phyloP scores from a whole-genome alignment of 2,888 invertebrate species.

The Gastrophysa polygoni region DNA sequence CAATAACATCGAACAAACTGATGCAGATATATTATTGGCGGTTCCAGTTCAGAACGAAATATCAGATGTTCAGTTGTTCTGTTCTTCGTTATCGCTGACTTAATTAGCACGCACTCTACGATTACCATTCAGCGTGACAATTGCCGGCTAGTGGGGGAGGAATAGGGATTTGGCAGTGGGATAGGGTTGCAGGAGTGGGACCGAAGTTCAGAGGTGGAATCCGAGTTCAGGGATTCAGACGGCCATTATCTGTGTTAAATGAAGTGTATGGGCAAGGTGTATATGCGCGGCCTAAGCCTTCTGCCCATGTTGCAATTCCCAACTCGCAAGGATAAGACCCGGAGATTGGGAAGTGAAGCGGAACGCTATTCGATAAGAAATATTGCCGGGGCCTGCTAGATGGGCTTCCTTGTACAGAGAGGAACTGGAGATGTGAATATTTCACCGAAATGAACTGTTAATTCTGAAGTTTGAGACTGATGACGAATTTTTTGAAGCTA shows the following conservation, averaged over 20 bases:
- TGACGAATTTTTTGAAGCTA: too few relatives aligned
- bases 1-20: too few relatives aligned
- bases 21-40: too few relatives aligned
- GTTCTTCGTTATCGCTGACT: slow-evolving; percentile 54
- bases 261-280: slow-evolving; percentile 58
- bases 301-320: slow-evolving; percentile 56
- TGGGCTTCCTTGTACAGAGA: slow-evolving; percentile 29
- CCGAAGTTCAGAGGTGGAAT: slow-evolving; percentile 22
- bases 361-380: slow-evolving; percentile 56
- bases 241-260: slow-evolving; percentile 61
- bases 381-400: slow-evolving; percentile 55
- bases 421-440: slow-evolving; percentile 1
- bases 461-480: too few relatives aligned
- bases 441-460: too few relatives aligned
- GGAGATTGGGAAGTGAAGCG: slow-evolving; percentile 57
- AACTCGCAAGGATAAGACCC: slow-evolving; percentile 54
- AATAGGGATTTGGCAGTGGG: slow-evolving; percentile 30
- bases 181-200: neutral
- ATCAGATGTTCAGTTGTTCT: slow-evolving; percentile 51
- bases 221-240: slow-evolving; percentile 59
- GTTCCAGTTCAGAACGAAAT: too few relatives aligned
- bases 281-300: slow-evolving; percentile 56
- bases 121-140: slow-evolving; percentile 53
- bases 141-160: slow-evolving; percentile 44
- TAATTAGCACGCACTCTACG: slow-evolving; percentile 56